These are phyloP conservation scores for Rhyacichthys aspro DNA, from an alignment of 2,797 vertebrate genomes.

Conservation along the genomic window DNA sequence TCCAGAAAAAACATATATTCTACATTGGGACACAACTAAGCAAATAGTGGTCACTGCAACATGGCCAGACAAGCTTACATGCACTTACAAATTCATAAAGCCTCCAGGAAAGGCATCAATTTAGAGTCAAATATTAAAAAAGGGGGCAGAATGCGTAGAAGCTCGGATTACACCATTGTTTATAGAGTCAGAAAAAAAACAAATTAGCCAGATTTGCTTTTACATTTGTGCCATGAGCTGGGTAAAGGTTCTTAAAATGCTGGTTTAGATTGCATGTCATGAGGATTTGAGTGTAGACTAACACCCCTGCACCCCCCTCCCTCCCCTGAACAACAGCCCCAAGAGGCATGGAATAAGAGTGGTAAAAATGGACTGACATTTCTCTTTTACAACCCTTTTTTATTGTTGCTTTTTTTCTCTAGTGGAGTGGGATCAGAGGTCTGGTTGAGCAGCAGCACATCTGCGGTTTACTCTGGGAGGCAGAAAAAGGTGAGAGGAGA, in stretches of 20 bases:
- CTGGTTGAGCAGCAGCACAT: slow-evolving; percentile 5
- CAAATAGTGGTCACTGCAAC: not conserved
- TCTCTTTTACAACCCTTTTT: slow-evolving; percentile 20
- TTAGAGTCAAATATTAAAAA: slow-evolving; percentile 8
- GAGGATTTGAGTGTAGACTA: slow-evolving; percentile 4
- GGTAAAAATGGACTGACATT: slow-evolving; percentile 30
- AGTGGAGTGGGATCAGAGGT: slow-evolving; percentile 13
- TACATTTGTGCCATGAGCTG: slow-evolving; percentile 10
- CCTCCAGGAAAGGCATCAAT: slow-evolving; percentile 21
- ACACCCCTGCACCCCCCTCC: not conserved
- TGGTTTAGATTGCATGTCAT: slow-evolving; percentile 2
- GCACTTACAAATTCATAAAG: not conserved
- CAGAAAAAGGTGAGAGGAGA: not conserved
- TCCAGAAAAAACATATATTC: slow-evolving; percentile 18
- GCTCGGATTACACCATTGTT: slow-evolving; percentile 7
- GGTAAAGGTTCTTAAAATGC: not conserved
- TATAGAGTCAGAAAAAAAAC: not conserved
- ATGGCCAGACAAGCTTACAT: not conserved
- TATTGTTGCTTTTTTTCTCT: slow-evolving; percentile 16
- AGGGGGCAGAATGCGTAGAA: not conserved
- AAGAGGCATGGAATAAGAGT: not conserved
- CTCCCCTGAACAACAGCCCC: not conserved
- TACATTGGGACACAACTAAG: slow-evolving; percentile 4
- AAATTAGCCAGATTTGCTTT: slow-evolving; percentile 7
- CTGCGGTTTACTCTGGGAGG: slow-evolving; percentile 4